Base-by-base conservation (phyloP, 1,140 invertebrate genomes). In the Andricus grossulariae region DNA sequence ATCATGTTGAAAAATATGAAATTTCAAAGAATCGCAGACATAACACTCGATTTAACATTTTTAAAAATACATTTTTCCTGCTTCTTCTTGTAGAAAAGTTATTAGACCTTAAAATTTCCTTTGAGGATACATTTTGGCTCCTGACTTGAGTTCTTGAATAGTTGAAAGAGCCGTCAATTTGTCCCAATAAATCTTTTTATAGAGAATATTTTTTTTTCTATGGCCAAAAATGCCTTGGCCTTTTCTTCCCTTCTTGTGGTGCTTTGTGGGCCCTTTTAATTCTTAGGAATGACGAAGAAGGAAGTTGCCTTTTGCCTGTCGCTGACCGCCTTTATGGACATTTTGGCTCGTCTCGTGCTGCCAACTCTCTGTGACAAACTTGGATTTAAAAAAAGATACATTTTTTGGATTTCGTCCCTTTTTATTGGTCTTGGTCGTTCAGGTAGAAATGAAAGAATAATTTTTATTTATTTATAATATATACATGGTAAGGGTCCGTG, bases 241-340 rank as follows among this genome's bases (percentile, higher is more conserved):
- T 50, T 51, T 72, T 72, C 25, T 50, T 50, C 45, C 21, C 50
- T 50, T 72, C 45, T 72, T 50, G 49, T 72, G 45, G 50, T 72
- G 50, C 45, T 73, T 50, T 19, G 66, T 71, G 18, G 45, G 66
- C 74, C 19, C 50, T 57, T 75, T 60, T 72, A 49, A 50, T 73
- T 25, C 39, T 19, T 15, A 88, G 87, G 87, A 76, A 80, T 88
- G 85, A 90, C 92, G 70, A 94, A 93, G 87, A 88, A 91, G 8
- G 94, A 95, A 76, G 93, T 94, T 10, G 95, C 95, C 32, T 93
- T 93, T 77, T 95, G 94, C 84, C 91, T 96, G 18, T 95, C 94
- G 1, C 92, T 95, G 75, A 95, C 94, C 19, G 95, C 95, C 15
- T 93, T 95, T 25, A 94, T 94, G 21, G 95, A 96, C 84, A 95